Evolutionary conservation across 2,888 invertebrate genomes (phyloP), one percentile per base, ranked within the genome.

Genomic region (Xestia xanthographa): DNA sequence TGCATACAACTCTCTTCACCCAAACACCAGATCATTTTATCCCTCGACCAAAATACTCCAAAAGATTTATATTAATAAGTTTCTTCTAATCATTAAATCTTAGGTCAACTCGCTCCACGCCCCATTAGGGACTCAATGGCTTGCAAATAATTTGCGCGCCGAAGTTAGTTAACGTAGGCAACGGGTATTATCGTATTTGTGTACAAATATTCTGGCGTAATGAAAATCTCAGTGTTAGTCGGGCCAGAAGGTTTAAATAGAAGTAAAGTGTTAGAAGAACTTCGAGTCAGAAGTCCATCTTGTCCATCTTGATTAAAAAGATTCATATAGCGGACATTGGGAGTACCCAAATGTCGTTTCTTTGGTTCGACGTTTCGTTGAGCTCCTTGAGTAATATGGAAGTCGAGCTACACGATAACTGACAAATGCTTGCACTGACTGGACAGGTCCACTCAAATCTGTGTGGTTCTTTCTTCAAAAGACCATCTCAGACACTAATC

Each of bases 101-200:
- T 72, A 75, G 74, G 82, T 77, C 79, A 87, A 83, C 77, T 62
- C 29, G 17, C 65, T 70, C 60, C 58, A 62, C 69, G 66, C 48
- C 29, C 79, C 85, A 86, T 86, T 86, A 86, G 74, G 22, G 58
- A 73, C 62, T 84, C 82, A 86, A 86, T 86, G 88, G 82, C 34
- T 72, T 75, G 79, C 48, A 71, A 81, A 56, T 88, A 86, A 86
- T 86, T 84, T 70, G 82, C 70, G 74, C 80, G 6, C 60, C 75
- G 38, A 75, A 76, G 67, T 77, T 85, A 73, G 71, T 66, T 77
- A 77, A 66, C 70, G n/a, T 41, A 63, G 41, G 63, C 20, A n/a
- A 22, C 26, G n/a, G 62, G 41, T 63, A 38, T 20, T 73, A 67
- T 80, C 29, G 38, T 38, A n/a, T n/a, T 62, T 41, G 43, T 70